A percentile compares a stretch with the other conserved stretches of the same genome.
Conservation (phyloP, 1,140 invertebrate species). For the Brachionus asplanchnoidis region DNA sequence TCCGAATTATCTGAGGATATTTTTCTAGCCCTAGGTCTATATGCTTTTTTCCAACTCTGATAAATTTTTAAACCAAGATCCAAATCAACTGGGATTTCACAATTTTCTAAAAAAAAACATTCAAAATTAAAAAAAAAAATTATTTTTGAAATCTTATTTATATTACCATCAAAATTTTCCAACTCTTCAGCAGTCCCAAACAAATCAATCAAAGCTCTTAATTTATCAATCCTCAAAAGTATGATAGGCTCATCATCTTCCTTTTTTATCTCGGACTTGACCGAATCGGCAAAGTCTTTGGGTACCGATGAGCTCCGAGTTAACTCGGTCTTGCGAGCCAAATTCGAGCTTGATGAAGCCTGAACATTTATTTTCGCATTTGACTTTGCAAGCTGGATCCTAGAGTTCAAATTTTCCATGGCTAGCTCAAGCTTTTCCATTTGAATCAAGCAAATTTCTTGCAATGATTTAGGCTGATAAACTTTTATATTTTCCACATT, state of each 20-base stretch:
- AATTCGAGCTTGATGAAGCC: too few species aligned
- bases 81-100: neutral
- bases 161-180: neutral
- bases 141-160: neutral
- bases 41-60: slow-evolving; percentile 37
- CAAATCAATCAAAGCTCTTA: neutral
- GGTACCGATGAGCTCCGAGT: neutral
- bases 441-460: slow-evolving; percentile 16
- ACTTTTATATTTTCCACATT: neutral
- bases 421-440: slow-evolving; percentile 14
- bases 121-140: neutral
- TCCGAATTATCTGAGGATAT: neutral
- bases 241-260: neutral
- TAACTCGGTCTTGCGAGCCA: too few species aligned
- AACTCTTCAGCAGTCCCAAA: neutral
- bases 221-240: neutral
- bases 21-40: neutral
- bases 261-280: neutral
- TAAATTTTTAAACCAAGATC: slow-evolving; percentile 10
- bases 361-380: neutral
- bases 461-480: neutral
- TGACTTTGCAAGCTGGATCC: neutral
- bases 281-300: neutral
- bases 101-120: neutral
- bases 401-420: neutral